A percentile compares a stretch with the other conserved stretches of the same genome.
Conservation (phyloP, 2,113 vertebrate genomes). For the Mus spicilegus region DNA sequence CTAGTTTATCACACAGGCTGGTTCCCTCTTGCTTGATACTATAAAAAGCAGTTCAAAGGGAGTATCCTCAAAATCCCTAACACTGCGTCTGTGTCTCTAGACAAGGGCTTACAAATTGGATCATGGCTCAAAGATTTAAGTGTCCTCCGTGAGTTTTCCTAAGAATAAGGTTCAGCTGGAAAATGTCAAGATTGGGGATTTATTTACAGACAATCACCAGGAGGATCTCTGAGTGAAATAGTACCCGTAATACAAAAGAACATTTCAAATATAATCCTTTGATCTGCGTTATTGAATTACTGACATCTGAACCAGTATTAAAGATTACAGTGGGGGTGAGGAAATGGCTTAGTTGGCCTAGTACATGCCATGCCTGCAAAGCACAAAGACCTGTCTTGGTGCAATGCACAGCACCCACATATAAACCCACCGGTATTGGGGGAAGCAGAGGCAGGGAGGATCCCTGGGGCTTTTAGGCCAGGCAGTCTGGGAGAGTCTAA, state of each 20-base stretch:
- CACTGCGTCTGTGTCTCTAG: not conserved
- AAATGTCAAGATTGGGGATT: not conserved
- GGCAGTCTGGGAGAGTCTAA: not conserved
- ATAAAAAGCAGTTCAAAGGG: slow-evolving; percentile 27
- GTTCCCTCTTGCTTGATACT: slow-evolving; percentile 27
- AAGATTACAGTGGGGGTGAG: no score
- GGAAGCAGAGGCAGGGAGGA: not conserved
- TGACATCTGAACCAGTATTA: not conserved
- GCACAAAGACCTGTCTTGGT: not conserved
- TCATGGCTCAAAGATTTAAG: slow-evolving; percentile 34
- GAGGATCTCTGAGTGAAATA: not conserved
- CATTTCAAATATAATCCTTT: slow-evolving; percentile 33
- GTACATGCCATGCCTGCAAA: not conserved
- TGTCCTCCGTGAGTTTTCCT: slow-evolving; percentile 36
- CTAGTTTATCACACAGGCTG: not conserved
- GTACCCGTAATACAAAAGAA: not conserved
- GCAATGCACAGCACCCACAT: not conserved
- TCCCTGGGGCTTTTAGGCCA: not conserved
- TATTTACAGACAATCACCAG: not conserved
- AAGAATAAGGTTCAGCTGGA: slow-evolving; percentile 21
- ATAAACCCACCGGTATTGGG: not conserved
- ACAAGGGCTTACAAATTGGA: slow-evolving; percentile 54
- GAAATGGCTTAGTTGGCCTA: not conserved
- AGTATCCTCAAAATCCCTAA: slow-evolving; percentile 15
- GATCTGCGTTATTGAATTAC: not conserved